Percentiles rank a stretch among this genome's conserved stretches.
phyloP scores from a whole-genome alignment of 2,797 vertebrate species.

The Smutsia gigantea region DNA sequence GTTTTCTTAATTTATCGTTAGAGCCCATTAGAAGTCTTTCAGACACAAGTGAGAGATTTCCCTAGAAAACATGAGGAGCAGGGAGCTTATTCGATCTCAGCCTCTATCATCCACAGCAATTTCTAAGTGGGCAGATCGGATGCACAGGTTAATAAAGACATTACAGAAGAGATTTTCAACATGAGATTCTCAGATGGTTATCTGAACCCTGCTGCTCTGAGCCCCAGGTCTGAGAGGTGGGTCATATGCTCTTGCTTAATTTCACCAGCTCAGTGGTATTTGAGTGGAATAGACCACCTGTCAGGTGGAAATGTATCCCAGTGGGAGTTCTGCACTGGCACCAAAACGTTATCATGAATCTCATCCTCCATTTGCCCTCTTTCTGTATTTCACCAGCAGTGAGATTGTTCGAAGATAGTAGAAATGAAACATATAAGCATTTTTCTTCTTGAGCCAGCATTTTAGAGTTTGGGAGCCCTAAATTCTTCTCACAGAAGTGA shows the following conservation, averaged over 20 bases:
- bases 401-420: not conserved
- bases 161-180: not conserved
- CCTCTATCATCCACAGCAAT: not conserved
- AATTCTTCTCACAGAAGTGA: conserved; percentile 24
- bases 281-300: not conserved
- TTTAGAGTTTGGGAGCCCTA: not conserved
- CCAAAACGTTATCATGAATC: not conserved
- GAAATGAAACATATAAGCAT: conserved; percentile 30
- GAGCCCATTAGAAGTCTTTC: not conserved
- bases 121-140: not conserved
- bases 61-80: not conserved
- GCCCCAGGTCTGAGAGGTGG: not conserved
- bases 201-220: not conserved
- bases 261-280: not conserved
- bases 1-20: conserved; percentile 22
- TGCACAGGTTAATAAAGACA: not conserved
- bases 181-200: not conserved
- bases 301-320: not conserved
- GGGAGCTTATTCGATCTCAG: not conserved
- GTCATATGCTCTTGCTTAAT: not conserved
- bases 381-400: conserved; percentile 29
- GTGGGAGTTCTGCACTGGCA: not conserved
- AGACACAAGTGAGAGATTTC: not conserved
- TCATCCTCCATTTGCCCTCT: not conserved
- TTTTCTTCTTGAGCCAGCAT: conserved; percentile 46